A percentile compares a stretch with the other conserved stretches of the same genome.
Conservation (phyloP, 2,797 vertebrate genomes). For the Lepidocolaptes lacrymiger region DNA sequence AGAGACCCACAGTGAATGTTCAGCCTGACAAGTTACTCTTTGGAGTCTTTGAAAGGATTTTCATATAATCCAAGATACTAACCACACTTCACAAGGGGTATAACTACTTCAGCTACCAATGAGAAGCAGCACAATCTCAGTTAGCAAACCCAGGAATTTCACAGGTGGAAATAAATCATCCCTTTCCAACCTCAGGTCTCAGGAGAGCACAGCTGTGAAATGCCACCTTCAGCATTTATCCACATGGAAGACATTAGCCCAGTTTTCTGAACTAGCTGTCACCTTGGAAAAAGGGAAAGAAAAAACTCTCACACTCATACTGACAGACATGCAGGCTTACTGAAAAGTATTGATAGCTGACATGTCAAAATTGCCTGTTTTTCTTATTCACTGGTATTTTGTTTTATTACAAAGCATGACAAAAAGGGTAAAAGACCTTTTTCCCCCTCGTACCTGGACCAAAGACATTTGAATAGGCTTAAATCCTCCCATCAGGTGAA, state of each 20-base stretch:
- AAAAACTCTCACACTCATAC: background rate
- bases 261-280: background rate
- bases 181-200: background rate
- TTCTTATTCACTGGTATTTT: background rate
- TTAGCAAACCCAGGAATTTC: background rate
- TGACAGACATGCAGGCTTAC: background rate
- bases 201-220: slow-evolving; percentile 39
- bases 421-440: background rate
- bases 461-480: background rate
- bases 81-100: background rate
- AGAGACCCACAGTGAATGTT: background rate
- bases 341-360: background rate
- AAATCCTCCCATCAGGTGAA: background rate
- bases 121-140: background rate
- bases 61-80: background rate
- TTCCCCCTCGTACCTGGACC: background rate
- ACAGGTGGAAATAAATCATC: slow-evolving; percentile 11
- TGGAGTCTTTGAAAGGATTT: background rate
- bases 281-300: background rate
- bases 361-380: background rate
- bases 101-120: background rate
- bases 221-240: background rate
- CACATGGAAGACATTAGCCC: background rate
- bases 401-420: background rate
- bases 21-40: background rate